Evolutionary conservation across 2,113 vertebrate genomes (phyloP), one percentile per base, ranked within the genome.

Genomic region (Pygathrix nemaeus): DNA sequence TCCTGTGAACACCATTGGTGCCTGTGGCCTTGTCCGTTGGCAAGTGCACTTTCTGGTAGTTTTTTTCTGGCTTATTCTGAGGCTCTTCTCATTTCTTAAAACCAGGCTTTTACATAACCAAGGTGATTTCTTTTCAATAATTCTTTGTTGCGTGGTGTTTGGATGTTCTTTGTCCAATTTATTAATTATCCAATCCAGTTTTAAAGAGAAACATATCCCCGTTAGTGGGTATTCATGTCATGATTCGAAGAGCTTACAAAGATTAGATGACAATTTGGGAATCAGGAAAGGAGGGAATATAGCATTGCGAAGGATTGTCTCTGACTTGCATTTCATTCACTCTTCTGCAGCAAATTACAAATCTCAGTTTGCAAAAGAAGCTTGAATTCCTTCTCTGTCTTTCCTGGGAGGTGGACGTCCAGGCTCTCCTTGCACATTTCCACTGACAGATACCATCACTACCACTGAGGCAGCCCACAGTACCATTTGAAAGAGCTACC

Each of bases 101-200:
- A 87, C 50, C 43, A 55, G 45, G 14, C 55, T 96, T 43, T 98
- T 93, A 82, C 25, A 17, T 94, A 70, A 96, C 7, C 43, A 43
- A 59, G n/a, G 86, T 79, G 93, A 84, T 81, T 93, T 90, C 78
- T 82, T 73, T 79, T 94, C 52, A 88, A 68, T 59, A 78, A 82
- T 80, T 45, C 32, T 84, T 76, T 84, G 88, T 83, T 5, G 8
- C 32, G 66, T 52, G 45, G 45, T 93, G 27, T 90, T 6, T 90
- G n/a, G 40, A 35, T 50, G 45, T 38, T 95, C 48, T 48, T 76
- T 50, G 85, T 27, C 59, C n/a, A 59, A 11, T 89, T 93, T 93
- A 72, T 27, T 92, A 11, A n/a, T 68, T 88, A 95, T 72, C 90
- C 27, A 43, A 75, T 59, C 52, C 32, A 80, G 81, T 91, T 96